Evolutionary conservation across 2,113 vertebrate species (phyloP).

Genomic region (Emydura subglobosa): DNA sequence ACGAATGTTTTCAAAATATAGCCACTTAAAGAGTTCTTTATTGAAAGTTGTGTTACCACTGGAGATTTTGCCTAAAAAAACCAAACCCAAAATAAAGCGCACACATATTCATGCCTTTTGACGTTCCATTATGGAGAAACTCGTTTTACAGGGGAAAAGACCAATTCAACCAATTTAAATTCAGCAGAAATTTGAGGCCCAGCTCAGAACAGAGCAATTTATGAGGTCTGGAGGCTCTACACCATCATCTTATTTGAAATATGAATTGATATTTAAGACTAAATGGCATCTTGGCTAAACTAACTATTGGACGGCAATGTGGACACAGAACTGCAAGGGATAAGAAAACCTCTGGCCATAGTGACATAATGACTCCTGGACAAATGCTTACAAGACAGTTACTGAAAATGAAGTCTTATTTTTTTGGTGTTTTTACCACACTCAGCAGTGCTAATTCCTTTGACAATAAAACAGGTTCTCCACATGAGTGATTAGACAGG

Average conservation of each 20-base stretch:
- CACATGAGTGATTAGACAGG: accelerated
- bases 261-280: neutral
- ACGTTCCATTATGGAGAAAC: neutral
- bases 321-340: neutral
- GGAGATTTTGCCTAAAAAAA: neutral
- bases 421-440: neutral
- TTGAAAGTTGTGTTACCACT: neutral
- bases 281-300: neutral
- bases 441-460: neutral
- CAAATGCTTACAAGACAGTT: neutral
- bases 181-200: neutral
- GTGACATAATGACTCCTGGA: neutral
- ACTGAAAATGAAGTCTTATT: neutral
- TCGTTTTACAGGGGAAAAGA: neutral
- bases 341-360: neutral
- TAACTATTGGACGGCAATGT: neutral
- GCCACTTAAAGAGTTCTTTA: neutral
- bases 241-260: neutral
- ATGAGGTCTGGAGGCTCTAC: neutral
- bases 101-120: neutral
- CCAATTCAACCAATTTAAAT: neutral
- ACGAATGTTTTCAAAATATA: neutral
- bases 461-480: neutral
- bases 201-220: neutral
- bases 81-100: neutral